phyloP scores from a whole-genome alignment of 23 tunicate genomes.

The Phallusia fumigata region DNA sequence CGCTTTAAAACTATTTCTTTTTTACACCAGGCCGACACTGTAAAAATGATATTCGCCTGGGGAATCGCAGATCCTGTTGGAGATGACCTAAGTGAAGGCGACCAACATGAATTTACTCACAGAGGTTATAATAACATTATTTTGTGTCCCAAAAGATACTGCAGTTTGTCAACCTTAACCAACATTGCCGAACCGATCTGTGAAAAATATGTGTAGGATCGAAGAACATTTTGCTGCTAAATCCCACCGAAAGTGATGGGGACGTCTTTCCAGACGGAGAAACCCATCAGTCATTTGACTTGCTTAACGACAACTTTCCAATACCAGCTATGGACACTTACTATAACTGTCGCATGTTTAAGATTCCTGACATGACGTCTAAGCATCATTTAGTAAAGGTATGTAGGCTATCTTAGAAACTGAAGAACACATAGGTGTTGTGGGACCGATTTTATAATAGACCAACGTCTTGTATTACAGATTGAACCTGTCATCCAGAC shows the following conservation, averaged over 20 bases:
- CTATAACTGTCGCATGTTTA: constrained; percentile 55
- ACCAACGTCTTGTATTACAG: neutral
- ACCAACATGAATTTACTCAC: neutral
- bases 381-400: constrained; percentile 62
- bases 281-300: constrained; percentile 16
- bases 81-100: neutral
- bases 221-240: neutral
- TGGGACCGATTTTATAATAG: too few relatives aligned
- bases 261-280: neutral
- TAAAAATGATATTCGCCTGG: neutral
- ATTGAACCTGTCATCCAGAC: constrained; percentile 52
- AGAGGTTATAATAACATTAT: neutral
- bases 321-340: constrained; percentile 46
- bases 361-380: constrained; percentile 27
- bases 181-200: too few relatives aligned
- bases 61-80: neutral
- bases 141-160: too few relatives aligned
- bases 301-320: constrained; percentile 32
- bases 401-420: too few relatives aligned
- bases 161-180: too few relatives aligned
- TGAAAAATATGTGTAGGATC: neutral
- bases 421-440: too few relatives aligned
- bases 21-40: neutral
- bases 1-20: too few relatives aligned
- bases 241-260: neutral